Evolutionary conservation across 2,888 invertebrate species (phyloP).

Genomic region (Eilema caniola): DNA sequence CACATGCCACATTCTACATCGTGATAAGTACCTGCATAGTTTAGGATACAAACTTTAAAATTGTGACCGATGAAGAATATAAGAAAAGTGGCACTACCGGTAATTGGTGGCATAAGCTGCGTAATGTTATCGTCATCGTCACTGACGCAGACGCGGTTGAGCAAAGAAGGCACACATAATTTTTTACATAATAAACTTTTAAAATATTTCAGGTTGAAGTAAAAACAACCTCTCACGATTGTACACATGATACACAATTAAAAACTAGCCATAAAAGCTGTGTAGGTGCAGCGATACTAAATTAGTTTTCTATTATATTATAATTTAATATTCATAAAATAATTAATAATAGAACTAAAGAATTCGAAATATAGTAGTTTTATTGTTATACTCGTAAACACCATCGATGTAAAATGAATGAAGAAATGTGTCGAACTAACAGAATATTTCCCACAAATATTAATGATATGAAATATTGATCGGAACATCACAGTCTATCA

Average conservation of each 20-base stretch:
- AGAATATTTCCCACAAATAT: slow-evolving; percentile 49
- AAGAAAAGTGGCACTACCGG: slow-evolving; percentile 55
- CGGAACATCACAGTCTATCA: slow-evolving; percentile 65
- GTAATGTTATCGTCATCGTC: slow-evolving; percentile 71
- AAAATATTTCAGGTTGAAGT: slow-evolving; percentile 5
- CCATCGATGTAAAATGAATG: not conserved
- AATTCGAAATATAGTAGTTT: not conserved
- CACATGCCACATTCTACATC: slow-evolving; percentile 15
- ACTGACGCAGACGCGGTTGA: slow-evolving; percentile 59
- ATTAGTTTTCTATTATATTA: not conserved
- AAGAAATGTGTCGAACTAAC: slow-evolving; percentile 18
- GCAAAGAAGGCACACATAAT: slow-evolving; percentile 43
- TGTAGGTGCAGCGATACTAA: not conserved
- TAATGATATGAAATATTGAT: slow-evolving; percentile 55
- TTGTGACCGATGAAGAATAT: slow-evolving; percentile 43
- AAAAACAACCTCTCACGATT: not conserved
- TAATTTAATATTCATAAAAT: not conserved
- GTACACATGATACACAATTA: not conserved
- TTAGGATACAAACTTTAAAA: slow-evolving; percentile 21
- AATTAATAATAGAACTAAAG: not conserved
- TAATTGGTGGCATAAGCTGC: slow-evolving; percentile 74
- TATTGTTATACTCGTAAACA: slow-evolving; percentile 2
- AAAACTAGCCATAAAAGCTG: not conserved
- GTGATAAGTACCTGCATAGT: not conserved
- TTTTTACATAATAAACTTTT: not conserved